phyloP scores from a whole-genome alignment of 2,797 vertebrate genomes.

The Meriones psammophilus region DNA sequence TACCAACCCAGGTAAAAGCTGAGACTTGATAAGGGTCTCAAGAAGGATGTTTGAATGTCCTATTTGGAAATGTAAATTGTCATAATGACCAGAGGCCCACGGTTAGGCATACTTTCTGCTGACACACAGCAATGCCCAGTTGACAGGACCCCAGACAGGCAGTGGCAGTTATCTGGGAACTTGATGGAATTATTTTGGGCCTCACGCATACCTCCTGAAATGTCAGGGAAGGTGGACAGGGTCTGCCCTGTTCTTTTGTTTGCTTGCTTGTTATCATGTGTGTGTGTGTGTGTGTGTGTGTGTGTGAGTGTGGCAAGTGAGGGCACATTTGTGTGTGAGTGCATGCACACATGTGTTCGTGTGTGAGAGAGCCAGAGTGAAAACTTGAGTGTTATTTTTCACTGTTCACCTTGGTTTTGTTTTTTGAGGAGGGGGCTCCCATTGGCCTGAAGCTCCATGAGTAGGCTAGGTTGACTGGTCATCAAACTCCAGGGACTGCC shows the following conservation, averaged over 20 bases:
- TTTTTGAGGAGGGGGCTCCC: not conserved
- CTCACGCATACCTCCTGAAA: not conserved
- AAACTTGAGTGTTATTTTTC: not conserved
- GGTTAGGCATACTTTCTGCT: rapidly evolving
- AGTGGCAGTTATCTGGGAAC: not conserved
- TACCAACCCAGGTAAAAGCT: not conserved
- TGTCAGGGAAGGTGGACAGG: not conserved
- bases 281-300: no score
- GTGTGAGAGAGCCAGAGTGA: not conserved
- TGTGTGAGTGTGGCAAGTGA: no score
- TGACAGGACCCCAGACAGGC: not conserved
- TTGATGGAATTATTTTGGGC: not conserved
- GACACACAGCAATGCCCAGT: rapidly evolving
- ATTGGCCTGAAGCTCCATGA: not conserved
- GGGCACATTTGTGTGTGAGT: not conserved
- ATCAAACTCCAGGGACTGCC: no score
- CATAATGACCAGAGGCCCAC: not conserved
- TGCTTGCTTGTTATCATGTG: not conserved
- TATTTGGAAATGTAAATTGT: not conserved
- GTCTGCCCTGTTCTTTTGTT: not conserved
- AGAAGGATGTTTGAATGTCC: not conserved
- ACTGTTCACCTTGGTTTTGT: not conserved
- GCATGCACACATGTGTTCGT: not conserved
- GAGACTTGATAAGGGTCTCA: not conserved
- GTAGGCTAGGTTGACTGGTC: not conserved